These are phyloP conservation scores for Anthopleura xanthogrammica DNA, from an alignment of 92 coral and sea anemone species.

Conservation along the genomic window DNA sequence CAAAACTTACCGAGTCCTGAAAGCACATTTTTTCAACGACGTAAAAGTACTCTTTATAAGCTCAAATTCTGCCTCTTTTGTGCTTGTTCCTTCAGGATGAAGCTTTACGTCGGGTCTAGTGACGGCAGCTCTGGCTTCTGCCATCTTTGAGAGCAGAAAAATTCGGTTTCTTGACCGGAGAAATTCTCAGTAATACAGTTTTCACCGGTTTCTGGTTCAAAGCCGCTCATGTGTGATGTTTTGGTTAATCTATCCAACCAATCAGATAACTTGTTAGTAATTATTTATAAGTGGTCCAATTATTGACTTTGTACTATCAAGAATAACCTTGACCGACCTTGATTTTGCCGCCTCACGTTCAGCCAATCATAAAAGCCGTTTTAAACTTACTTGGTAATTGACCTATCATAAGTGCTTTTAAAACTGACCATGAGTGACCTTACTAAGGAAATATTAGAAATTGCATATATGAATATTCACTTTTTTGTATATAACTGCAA, in stretches of 20 bases:
- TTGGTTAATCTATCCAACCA: not conserved
- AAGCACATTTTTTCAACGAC: constrained; percentile 87
- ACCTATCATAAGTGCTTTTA: not conserved
- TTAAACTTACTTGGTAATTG: not conserved
- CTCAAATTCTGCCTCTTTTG: constrained; percentile 94
- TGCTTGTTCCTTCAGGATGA: constrained; percentile 92
- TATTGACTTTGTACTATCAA: not conserved
- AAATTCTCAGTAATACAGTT: not conserved
- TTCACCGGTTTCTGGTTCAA: not conserved
- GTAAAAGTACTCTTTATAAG: constrained; percentile 83
- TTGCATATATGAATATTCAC: not conserved
- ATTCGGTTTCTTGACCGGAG: not conserved
- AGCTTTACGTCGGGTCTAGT: constrained; percentile 86
- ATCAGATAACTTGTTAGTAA: not conserved
- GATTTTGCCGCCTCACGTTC: not conserved
- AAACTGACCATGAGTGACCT: constrained; percentile 2
- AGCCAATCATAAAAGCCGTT: constrained; percentile 12
- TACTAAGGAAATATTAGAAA: not conserved
- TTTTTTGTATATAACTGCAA: too few relatives aligned
- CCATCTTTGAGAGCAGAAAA: constrained; percentile 51
- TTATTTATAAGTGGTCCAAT: not conserved
- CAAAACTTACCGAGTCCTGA: constrained; percentile 87
- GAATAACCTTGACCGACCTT: constrained; percentile 2
- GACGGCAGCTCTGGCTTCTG: constrained; percentile 99
- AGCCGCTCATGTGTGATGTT: not conserved